These are phyloP conservation scores for Salmo trutta DNA, from an alignment of 2,797 vertebrate genomes.

Conservation along the genomic window DNA sequence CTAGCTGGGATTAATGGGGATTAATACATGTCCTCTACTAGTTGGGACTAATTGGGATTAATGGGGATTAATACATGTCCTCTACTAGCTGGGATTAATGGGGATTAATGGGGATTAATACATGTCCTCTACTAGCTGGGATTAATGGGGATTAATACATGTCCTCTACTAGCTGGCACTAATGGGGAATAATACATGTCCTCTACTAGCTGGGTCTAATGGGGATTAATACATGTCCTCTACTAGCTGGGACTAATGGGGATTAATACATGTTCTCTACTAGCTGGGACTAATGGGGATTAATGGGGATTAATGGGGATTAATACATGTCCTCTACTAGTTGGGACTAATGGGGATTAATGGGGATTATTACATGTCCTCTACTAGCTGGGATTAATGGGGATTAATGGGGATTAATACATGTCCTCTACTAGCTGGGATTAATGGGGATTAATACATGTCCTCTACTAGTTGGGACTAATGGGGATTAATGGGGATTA, in stretches of 20 bases:
- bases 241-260: no score
- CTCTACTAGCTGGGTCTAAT: constrained; percentile 25
- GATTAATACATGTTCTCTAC: constrained; percentile 19
- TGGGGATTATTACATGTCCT: constrained; percentile 11
- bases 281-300: no score
- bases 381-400: not conserved
- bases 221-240: constrained; percentile 19
- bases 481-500: no score
- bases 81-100: constrained; percentile 40
- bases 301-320: no score
- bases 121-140: constrained; percentile 25
- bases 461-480: not conserved
- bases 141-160: not conserved
- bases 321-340: constrained; percentile 19
- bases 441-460: constrained; percentile 12
- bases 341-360: no score
- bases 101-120: not conserved
- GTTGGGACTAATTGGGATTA: constrained; percentile 22
- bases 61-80: not conserved
- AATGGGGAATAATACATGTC: not conserved
- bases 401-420: not conserved
- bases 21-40: constrained; percentile 16
- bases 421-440: constrained; percentile 5
- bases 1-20: constrained; percentile 32
- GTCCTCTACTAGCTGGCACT: constrained; percentile 25